Percentiles rank a stretch among this genome's conserved stretches.
Evolutionary conservation across 2,888 invertebrate genomes (phyloP).

Genomic region (Drosophila fulvimacula): DNA sequence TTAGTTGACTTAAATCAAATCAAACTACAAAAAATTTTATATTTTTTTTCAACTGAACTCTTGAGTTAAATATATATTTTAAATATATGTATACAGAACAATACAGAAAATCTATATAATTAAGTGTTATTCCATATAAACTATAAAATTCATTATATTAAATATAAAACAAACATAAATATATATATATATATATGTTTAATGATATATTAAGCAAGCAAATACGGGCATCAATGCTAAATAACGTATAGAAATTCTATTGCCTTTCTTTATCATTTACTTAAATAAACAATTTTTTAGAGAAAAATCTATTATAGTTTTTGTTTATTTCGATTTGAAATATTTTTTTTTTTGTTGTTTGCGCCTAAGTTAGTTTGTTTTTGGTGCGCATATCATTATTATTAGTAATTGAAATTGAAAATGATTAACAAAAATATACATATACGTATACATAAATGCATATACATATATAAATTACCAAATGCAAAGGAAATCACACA

Average conservation of each 20-base stretch:
- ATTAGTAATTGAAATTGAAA: constrained; percentile 65
- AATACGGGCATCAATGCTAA: constrained; percentile 65
- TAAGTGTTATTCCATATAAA: constrained; percentile 84
- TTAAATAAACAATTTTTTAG: constrained; percentile 69
- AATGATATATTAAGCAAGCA: constrained; percentile 62
- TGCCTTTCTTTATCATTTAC: constrained; percentile 78
- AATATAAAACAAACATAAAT: constrained; percentile 57
- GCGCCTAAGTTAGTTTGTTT: constrained; percentile 70
- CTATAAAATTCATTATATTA: constrained; percentile 78
- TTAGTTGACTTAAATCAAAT: constrained; percentile 33
- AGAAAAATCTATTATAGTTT: constrained; percentile 42
- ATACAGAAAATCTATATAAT: constrained; percentile 74
- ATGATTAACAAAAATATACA: constrained; percentile 61
- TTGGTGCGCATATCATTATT: constrained; percentile 75
- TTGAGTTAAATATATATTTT: constrained; percentile 60
- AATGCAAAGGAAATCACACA: constrained; percentile 57
- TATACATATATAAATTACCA: constrained; percentile 48
- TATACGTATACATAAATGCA: constrained; percentile 69
- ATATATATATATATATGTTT: constrained; percentile 25
- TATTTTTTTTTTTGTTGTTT: constrained; percentile 27
- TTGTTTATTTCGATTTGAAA: constrained; percentile 18
- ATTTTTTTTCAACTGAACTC: constrained; percentile 35
- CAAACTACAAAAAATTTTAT: constrained; percentile 33
- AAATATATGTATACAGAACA: constrained; percentile 67
- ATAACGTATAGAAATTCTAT: constrained; percentile 68